Base-by-base conservation (phyloP, 2,797 vertebrate species). In the Kryptolebias ocellatus region DNA sequence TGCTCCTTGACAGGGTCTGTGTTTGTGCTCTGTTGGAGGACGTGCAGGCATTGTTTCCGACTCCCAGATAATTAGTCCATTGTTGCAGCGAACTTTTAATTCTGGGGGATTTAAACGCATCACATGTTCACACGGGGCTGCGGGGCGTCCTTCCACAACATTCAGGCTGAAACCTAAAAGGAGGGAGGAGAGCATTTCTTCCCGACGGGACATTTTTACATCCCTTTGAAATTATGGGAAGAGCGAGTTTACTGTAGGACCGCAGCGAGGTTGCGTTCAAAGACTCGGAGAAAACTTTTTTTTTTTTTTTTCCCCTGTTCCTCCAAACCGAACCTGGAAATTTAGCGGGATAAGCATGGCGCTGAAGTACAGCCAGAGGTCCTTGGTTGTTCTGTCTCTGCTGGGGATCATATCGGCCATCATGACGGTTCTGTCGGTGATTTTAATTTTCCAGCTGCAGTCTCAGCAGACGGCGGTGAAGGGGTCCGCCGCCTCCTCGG, bases 381-480 rank as follows among this genome's bases (percentile, higher is more conserved):
- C 94, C 47, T 85, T 96, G 14, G 76, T 91, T 4, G 94, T 95
- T 0, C 75, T 96, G 68, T 85, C 89, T 29, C 66, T 95, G 29
- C 85, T 95, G 78, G 95, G 94, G 54, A 70, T 95, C 51, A 60
- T 95, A 28, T 95, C 96, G 2, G 95, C 94, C 0, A 89, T 96
- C 82, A 93, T 96, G 95, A 93, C 95, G 0, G 90, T 94, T 5
- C 85, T 97, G 63, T 94, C 96, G 53, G 95, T 94, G 63, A 90
- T 93, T 79, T 86, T 98, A 83, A 93, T 98, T 75, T 95, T 95
- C 82, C 96, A 97, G 91, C 91, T 96, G 4, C 95, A 94, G 74
- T 82, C 92, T 3, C 94, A 91, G 4, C 92, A 92, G 66, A 64
- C 81, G 3, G 83, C 83, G 0, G 83, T 87, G 39, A 93, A 76